A percentile compares a stretch with the other conserved stretches of the same genome.
Conservation (phyloP, 2,797 vertebrate species). For the Sebastes iracundus region DNA sequence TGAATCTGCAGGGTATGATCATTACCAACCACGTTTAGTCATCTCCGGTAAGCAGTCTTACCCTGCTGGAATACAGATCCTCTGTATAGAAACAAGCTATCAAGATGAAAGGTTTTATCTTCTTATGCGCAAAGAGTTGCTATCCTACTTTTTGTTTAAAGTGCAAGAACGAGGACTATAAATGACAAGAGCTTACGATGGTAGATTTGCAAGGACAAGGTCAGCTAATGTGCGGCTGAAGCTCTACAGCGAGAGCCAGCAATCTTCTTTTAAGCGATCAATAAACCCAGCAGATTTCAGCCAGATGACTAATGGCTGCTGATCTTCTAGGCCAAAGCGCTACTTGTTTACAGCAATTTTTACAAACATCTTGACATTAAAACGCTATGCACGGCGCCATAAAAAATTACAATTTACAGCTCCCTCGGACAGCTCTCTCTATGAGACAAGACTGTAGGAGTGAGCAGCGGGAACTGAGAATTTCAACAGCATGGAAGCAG, state of each 20-base stretch:
- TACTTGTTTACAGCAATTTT: slow-evolving; percentile 24
- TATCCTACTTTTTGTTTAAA: not conserved
- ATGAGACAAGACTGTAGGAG: not conserved
- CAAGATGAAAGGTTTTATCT: not conserved
- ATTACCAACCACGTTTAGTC: not conserved
- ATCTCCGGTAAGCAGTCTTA: not conserved
- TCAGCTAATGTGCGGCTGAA: slow-evolving; percentile 6
- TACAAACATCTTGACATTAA: slow-evolving; percentile 2
- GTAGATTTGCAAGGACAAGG: slow-evolving; percentile 16
- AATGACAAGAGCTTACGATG: not conserved
- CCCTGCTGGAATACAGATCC: not conserved
- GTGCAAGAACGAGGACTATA: not conserved
- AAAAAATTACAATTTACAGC: not conserved
- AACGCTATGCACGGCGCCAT: not conserved
- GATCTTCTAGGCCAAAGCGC: not conserved
- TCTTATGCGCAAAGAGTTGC: not conserved
- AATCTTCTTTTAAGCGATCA: not conserved
- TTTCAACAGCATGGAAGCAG: not conserved
- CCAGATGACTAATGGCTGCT: not conserved
- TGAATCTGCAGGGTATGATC: not conserved
- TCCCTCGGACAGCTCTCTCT: not conserved
- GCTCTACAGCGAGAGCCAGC: not conserved
- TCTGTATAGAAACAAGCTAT: not conserved
- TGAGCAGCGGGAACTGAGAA: not conserved
- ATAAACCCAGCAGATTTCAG: not conserved